A percentile compares a stretch with the other conserved stretches of the same genome.
These are phyloP conservation scores for Gandaritis pyraliata DNA, from an alignment of 2,888 invertebrate species.

Conservation along the genomic window DNA sequence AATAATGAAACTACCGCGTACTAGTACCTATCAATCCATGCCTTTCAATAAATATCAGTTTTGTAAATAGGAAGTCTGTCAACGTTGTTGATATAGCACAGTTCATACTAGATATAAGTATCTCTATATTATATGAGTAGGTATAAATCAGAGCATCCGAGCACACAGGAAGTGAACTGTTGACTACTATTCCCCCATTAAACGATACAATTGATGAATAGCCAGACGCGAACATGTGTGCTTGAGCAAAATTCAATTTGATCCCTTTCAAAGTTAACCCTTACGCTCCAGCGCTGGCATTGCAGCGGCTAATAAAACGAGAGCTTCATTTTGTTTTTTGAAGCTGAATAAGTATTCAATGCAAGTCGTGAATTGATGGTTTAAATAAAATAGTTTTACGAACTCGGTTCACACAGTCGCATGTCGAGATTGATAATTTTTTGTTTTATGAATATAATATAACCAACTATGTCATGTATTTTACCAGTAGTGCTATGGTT, in stretches of 20 bases:
- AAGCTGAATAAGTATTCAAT: not conserved
- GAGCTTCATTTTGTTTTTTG: constrained; percentile 16
- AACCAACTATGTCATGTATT: too few species aligned
- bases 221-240: constrained; percentile 74
- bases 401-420: too few species aligned
- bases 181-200: constrained; percentile 74
- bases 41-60: constrained; percentile 36
- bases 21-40: constrained; percentile 14
- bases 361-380: constrained; percentile 3
- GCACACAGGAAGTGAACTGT: constrained; percentile 69
- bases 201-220: constrained; percentile 78
- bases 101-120: constrained; percentile 12
- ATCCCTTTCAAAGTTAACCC: constrained; percentile 76
- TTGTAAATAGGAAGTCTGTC: constrained; percentile 46
- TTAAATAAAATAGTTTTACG: not conserved
- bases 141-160: constrained; percentile 49
- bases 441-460: too few species aligned
- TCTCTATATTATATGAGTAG: constrained; percentile 6
- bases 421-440: too few species aligned
- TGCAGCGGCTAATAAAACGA: constrained; percentile 72
- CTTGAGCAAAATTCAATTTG: constrained; percentile 77
- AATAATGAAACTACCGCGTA: constrained; percentile 6
- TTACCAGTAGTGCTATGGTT: too few species aligned
- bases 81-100: constrained; percentile 36
- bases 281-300: constrained; percentile 67